Evolutionary conservation across 2,113 vertebrate genomes (phyloP).

Genomic region (Poeciliopsis turrubarensis): DNA sequence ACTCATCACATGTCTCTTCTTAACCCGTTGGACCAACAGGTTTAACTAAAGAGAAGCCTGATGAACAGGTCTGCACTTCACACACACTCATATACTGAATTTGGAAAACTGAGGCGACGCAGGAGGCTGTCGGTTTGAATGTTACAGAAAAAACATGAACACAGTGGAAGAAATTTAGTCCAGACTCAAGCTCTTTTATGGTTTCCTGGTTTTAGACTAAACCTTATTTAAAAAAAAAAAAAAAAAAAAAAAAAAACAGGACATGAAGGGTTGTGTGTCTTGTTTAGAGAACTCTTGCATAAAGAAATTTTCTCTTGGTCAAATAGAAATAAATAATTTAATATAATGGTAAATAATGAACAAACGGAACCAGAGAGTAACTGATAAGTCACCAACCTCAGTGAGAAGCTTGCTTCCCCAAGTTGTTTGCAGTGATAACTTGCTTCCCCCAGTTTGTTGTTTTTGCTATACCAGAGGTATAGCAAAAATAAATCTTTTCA

Average conservation of each 20-base stretch:
- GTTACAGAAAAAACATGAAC: neutral
- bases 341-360: neutral
- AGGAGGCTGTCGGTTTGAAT: neutral
- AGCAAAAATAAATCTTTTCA: neutral
- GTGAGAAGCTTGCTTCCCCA: neutral
- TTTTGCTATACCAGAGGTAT: neutral
- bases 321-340: neutral
- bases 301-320: neutral
- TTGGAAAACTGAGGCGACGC: neutral
- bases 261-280: neutral
- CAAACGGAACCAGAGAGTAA: neutral
- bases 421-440: neutral
- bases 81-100: neutral
- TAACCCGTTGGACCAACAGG: neutral
- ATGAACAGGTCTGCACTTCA: conserved; percentile 1
- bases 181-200: neutral
- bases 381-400: neutral
- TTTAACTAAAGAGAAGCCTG: neutral
- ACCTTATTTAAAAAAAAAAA: neutral
- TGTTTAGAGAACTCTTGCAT: too few species aligned
- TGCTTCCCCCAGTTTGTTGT: neutral
- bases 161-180: neutral
- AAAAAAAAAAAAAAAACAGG: neutral
- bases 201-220: neutral
- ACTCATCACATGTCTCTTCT: conserved; percentile 1